phyloP scores from a whole-genome alignment of 2,113 vertebrate species.

The Epinephelus moara region DNA sequence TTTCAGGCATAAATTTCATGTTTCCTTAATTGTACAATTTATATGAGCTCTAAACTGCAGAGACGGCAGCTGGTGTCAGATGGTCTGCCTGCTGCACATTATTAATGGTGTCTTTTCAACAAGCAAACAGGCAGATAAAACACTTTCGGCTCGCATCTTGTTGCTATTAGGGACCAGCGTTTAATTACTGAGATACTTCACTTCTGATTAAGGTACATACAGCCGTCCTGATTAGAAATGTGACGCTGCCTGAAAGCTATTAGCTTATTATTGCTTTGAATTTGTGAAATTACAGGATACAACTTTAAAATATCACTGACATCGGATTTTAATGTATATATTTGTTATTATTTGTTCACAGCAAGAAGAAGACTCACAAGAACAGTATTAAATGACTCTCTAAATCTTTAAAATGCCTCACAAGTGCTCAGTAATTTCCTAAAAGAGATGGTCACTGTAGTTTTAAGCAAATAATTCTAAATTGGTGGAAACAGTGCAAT shows the following conservation, averaged over 20 bases:
- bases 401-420: too few species aligned
- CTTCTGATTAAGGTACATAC: constrained; percentile 6
- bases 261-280: neutral
- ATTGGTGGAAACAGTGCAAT: neutral
- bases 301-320: too few species aligned
- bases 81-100: constrained; percentile 18
- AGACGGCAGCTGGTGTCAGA: constrained; percentile 20
- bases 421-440: too few species aligned
- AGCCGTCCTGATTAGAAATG: neutral
- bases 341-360: neutral
- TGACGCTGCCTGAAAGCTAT: neutral
- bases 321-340: neutral
- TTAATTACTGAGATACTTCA: constrained; percentile 17
- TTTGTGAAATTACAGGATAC: neutral
- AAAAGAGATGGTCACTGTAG: too few species aligned
- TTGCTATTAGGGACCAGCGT: constrained; percentile 16
- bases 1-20: constrained; percentile 21
- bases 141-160: constrained; percentile 10
- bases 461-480: too few species aligned
- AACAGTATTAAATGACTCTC: neutral
- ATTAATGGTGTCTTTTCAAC: constrained; percentile 36
- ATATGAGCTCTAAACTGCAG: neutral
- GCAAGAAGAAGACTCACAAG: neutral
- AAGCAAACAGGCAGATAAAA: constrained; percentile 35
- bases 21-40: constrained; percentile 12